Evolutionary conservation across 2,113 vertebrate genomes (phyloP).

Genomic region (human (Homo sapiens)): GRCh38 chr1:119675501-119676000

Average conservation of each 20-base stretch:
- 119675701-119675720: background rate
- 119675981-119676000: background rate
- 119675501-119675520: background rate
- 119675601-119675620: background rate
- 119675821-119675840: background rate
- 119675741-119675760: constrained; percentile 43
- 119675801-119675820: background rate
- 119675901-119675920: background rate
- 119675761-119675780: background rate
- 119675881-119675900: background rate
- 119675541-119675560: background rate
- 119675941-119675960: background rate
- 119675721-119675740: background rate
- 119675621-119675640: background rate
- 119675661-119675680: background rate
- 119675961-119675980: background rate
- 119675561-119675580: background rate
- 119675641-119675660: background rate
- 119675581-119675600: background rate
- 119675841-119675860: background rate
- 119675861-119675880: background rate
- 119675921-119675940: background rate
- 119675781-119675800: background rate
- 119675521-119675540: accelerated
- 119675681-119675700: background rate